These are phyloP conservation scores for Papilio xuthus DNA, from an alignment of 1,140 invertebrate genomes.

Conservation along the genomic window DNA sequence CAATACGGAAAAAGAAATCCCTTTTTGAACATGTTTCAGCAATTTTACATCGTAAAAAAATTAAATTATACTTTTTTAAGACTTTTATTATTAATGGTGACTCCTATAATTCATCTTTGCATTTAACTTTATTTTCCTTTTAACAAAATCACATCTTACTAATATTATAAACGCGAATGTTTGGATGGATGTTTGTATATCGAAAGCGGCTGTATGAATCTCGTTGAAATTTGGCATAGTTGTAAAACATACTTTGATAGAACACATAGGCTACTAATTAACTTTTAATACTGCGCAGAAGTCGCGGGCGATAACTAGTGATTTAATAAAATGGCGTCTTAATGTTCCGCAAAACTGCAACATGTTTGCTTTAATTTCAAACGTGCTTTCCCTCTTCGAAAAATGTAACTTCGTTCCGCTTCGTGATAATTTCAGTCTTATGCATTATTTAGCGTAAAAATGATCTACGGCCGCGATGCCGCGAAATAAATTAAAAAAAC, in stretches of 20 bases:
- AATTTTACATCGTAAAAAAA: constrained; percentile 34
- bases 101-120: not conserved
- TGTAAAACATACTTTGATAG: too few relatives aligned
- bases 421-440: not conserved
- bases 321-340: not conserved
- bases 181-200: too few relatives aligned
- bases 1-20: constrained; percentile 28
- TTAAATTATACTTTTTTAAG: constrained; percentile 23
- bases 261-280: too few relatives aligned
- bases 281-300: too few relatives aligned
- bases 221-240: too few relatives aligned
- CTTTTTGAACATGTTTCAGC: constrained; percentile 29
- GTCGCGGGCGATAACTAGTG: too few relatives aligned
- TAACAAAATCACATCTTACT: not conserved
- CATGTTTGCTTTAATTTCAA: constrained; percentile 4
- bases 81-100: not conserved
- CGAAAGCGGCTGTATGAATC: too few relatives aligned
- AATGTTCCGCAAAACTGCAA: not conserved
- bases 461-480: constrained; percentile 11
- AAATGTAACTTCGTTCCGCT: constrained; percentile 16
- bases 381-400: constrained; percentile 10
- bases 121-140: not conserved
- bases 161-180: too few relatives aligned
- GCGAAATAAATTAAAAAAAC: constrained; percentile 11
- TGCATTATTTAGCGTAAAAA: constrained; percentile 30